Evolutionary conservation across 2,888 invertebrate species (phyloP), one percentile per base, ranked within the genome.

Genomic region (Liopterus haemorrhoidalis): DNA sequence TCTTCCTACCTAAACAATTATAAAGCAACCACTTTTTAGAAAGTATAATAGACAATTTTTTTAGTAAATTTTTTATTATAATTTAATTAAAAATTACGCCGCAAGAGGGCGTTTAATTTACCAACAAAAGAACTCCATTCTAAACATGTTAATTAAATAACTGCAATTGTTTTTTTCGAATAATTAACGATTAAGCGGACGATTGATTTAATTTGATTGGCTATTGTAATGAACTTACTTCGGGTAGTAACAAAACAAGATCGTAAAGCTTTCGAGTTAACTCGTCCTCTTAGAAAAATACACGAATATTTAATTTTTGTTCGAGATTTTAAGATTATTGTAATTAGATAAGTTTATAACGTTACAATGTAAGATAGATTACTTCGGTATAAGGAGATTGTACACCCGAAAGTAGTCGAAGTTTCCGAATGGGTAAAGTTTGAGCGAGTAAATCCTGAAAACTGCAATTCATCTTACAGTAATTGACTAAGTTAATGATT

Each of bases 401-500:
- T 32, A n/a, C 9, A 14, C 5, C 5, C 45, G 45, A 39, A 14
- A 2, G 11, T 22, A 8, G 2, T 11, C 45, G 45, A 45, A 27
- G 18, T 22, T n/a, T n/a, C n/a, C n/a, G n/a, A n/a, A n/a, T n/a
- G n/a, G 21, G 22, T 38, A 12, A 3, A 24, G n/a, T 39, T 19
- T 5, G 9, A 4, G 4, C 45, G 9, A 39, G 39, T 18, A n/a
- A 9, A 19, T 19, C 40, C 28, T 27, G 48, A 53, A 52, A 52
- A 48, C 43, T 50, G 49, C 53, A 49, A 53, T 53, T 53, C 53
- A 53, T 53, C 50, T 47, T 40, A 41, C 43, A 41, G 41, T 53
- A 53, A 53, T 53, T 53, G 53, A 53, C 50, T 49, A 45, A 47
- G 44, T 49, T 48, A 50, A 52, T 46, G 50, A 51, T 53, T 53